Base-by-base conservation (phyloP, 2,888 invertebrate genomes). In the Chloroclystis v-ata region DNA sequence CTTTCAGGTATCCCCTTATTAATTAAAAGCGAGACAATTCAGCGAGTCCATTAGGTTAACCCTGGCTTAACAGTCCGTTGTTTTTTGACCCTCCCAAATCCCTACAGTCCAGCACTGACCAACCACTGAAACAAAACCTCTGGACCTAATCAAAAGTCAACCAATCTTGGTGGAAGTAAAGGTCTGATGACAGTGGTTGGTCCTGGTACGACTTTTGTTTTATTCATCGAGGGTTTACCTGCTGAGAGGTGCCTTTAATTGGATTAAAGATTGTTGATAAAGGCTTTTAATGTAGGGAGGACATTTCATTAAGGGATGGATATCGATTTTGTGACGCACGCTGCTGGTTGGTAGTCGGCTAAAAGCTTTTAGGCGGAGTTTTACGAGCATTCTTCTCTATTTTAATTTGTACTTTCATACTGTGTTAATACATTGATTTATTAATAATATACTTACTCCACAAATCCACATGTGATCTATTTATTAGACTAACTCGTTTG, bases 211-310 rank as follows among this genome's bases (percentile, higher is more conserved):
- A 71, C 78, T 78, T 75, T 80, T 85, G 82, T 82, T 77, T 83
- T 82, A 84, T 86, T 82, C 82, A 82, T 70, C 60, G 58, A 67
- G 61, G 70, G 62, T 69, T 61, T 72, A 75, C 74, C 75, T 77
- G 74, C 69, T 73, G 75, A 79, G 78, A 78, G 82, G 69, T 69
- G 63, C 70, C 63, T 63, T 75, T 82, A 82, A 83, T 84, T 81
- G 78, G 80, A 85, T 85, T 82, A 82, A 78, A 81, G 80, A 78
- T 80, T 71, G 75, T 77, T 78, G 82, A 84, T 82, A 79, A 79
- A 74, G 68, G 71, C 76, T 78, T 79, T 81, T 79, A 80, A 79
- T 82, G 69, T 69, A 67, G 70, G 71, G 69, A 71, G 69, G 79
- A 77, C 78, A 76, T 79, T 81, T 80, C 67, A 79, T 80, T 80